phyloP scores from a whole-genome alignment of 2,888 invertebrate species.

The Augochlorella aurata region DNA sequence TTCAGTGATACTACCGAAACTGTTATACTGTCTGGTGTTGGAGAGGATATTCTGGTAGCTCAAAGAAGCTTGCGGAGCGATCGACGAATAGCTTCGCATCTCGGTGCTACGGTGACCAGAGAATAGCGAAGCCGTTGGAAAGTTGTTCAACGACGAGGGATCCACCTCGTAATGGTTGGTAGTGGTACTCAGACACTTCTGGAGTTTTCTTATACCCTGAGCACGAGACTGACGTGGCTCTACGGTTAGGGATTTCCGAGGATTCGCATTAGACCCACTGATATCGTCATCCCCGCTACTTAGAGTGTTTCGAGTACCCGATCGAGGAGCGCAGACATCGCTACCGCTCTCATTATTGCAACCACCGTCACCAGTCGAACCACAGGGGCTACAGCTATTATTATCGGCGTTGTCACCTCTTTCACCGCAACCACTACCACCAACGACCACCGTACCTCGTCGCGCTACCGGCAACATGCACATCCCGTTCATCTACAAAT shows the following conservation, averaged over 20 bases:
- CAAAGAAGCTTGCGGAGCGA: slow-evolving; percentile 81
- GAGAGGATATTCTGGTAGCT: slow-evolving; percentile 81
- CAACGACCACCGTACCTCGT: slow-evolving; percentile 76
- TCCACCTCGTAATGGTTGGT: slow-evolving; percentile 89
- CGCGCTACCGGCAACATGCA: slow-evolving; percentile 87
- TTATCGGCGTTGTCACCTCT: slow-evolving; percentile 52
- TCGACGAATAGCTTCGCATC: slow-evolving; percentile 83
- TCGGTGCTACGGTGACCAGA: slow-evolving; percentile 79
- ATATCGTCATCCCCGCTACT: slow-evolving; percentile 58
- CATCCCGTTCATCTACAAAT: slow-evolving; percentile 90
- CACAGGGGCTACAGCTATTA: slow-evolving; percentile 53
- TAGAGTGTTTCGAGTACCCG: slow-evolving; percentile 52
- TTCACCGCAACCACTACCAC: slow-evolving; percentile 61
- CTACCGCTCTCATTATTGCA: slow-evolving; percentile 49
- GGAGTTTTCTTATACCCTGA: slow-evolving; percentile 97
- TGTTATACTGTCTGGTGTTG: slow-evolving; percentile 95
- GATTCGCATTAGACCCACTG: slow-evolving; percentile 52
- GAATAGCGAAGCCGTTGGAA: slow-evolving; percentile 77
- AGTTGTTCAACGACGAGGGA: slow-evolving; percentile 59
- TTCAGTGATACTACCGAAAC: slow-evolving; percentile 95
- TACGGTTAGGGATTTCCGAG: slow-evolving; percentile 78
- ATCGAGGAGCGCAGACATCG: slow-evolving; percentile 61
- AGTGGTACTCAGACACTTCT: slow-evolving; percentile 93
- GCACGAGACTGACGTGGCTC: slow-evolving; percentile 92
- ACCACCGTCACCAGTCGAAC: slow-evolving; percentile 45